Evolutionary conservation across 2,888 invertebrate genomes (phyloP).

Genomic region (Lasius platythorax): DNA sequence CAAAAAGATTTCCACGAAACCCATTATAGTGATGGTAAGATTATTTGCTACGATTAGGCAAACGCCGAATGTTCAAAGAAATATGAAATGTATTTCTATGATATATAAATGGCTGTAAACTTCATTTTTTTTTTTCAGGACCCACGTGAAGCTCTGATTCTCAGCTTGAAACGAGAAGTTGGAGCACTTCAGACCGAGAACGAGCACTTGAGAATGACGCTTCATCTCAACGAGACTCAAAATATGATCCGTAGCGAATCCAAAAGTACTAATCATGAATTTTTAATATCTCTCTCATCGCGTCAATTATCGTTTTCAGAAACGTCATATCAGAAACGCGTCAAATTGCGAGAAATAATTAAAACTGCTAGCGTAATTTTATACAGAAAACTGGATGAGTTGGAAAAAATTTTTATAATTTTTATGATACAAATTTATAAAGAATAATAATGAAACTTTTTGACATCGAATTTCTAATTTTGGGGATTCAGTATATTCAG

Average conservation of each 20-base stretch:
- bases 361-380: background rate
- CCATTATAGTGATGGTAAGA: slow-evolving; percentile 96
- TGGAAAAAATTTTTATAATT: background rate
- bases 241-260: slow-evolving; percentile 74
- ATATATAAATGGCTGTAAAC: background rate
- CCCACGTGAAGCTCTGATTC: slow-evolving; percentile 95
- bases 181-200: slow-evolving; percentile 95
- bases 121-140: slow-evolving; percentile 88
- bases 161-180: slow-evolving; percentile 95
- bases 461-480: background rate
- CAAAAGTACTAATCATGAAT: slow-evolving; percentile 66
- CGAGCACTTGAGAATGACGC: slow-evolving; percentile 92
- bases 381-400: background rate
- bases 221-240: slow-evolving; percentile 88
- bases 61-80: background rate
- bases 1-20: slow-evolving; percentile 96
- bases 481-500: background rate
- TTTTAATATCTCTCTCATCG: background rate
- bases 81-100: background rate
- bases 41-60: background rate
- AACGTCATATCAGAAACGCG: background rate
- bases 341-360: slow-evolving; percentile 6
- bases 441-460: background rate
- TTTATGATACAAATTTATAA: background rate
- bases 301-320: background rate